Percentiles rank a stretch among this genome's conserved stretches.
Evolutionary conservation across 2,888 invertebrate species (phyloP).

Genomic region (Tenthredo livida): DNA sequence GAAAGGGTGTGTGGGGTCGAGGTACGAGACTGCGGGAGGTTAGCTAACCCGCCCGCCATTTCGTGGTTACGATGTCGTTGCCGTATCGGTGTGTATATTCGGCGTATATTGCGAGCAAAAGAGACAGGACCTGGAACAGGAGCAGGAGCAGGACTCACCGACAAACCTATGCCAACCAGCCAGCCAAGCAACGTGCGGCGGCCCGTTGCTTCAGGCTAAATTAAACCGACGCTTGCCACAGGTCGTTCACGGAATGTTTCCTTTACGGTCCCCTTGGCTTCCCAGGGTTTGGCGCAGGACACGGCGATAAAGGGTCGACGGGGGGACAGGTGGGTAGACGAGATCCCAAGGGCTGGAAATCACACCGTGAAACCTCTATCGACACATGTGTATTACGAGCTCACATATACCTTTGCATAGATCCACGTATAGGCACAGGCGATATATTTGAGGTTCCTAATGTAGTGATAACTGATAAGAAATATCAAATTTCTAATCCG

Average conservation of each 20-base stretch:
- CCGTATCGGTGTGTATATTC: conserved; percentile 60
- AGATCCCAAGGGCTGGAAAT: not conserved
- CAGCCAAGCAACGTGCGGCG: conserved; percentile 35
- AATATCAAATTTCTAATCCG: conserved; percentile 8
- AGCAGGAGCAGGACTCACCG: conserved; percentile 6
- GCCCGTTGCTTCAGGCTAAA: conserved; percentile 61
- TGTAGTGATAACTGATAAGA: conserved; percentile 25
- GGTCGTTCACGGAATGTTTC: conserved; percentile 49
- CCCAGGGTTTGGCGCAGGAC: conserved; percentile 18
- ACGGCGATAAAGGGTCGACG: conserved; percentile 39
- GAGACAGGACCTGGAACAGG: conserved; percentile 51
- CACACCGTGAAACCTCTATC: conserved; percentile 42
- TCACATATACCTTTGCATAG: not conserved
- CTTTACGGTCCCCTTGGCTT: conserved; percentile 47
- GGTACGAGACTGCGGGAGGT: conserved; percentile 33
- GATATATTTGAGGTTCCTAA: not conserved
- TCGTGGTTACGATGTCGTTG: conserved; percentile 66
- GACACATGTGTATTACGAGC: conserved; percentile 13
- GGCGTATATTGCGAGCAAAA: conserved; percentile 59
- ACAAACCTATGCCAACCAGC: conserved; percentile 23
- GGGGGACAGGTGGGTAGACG: not conserved
- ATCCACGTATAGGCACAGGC: not conserved
- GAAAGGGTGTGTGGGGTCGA: conserved; percentile 47
- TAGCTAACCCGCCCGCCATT: conserved; percentile 57
- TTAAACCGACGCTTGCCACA: conserved; percentile 59